Conservation (phyloP, 2,888 invertebrate genomes). For the Nomada goodeniana region DNA sequence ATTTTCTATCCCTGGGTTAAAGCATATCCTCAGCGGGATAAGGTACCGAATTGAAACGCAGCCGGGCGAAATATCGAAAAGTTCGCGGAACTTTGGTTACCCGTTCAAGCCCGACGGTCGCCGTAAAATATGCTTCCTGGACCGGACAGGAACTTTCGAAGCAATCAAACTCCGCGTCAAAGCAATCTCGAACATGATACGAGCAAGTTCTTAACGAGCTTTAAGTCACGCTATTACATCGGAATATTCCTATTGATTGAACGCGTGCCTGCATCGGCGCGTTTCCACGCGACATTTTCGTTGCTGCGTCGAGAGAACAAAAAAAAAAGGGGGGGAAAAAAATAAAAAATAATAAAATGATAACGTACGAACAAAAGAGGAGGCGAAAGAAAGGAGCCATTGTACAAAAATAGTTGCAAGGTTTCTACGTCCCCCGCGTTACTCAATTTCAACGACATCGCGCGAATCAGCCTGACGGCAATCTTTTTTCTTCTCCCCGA, state of each 20-base stretch:
- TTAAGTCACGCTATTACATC: conserved; percentile 37
- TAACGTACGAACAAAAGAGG: too few species aligned
- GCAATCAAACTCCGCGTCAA: conserved; percentile 43
- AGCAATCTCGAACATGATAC: conserved; percentile 30
- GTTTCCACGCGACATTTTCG: background rate
- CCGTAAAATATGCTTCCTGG: conserved; percentile 1
- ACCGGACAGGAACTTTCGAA: conserved; percentile 30
- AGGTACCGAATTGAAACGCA: too few species aligned
- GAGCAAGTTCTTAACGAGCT: conserved; percentile 43
- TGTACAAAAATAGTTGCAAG: background rate
- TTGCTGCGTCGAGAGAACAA: background rate
- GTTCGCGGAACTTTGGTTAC: background rate
- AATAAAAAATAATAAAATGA: background rate
- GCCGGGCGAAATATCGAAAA: background rate
- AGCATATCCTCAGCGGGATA: too few species aligned
- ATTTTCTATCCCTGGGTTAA: too few species aligned
- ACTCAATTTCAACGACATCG: background rate
- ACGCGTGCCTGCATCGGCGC: background rate
- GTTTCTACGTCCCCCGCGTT: background rate
- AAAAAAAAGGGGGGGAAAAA: background rate
- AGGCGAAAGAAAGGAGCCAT: background rate
- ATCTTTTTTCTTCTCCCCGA: background rate
- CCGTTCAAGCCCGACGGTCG: background rate
- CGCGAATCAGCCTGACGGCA: background rate
- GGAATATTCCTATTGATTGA: conserved; percentile 40